Percentiles rank a stretch among this genome's conserved stretches.
Conservation (phyloP, 2,797 vertebrate species). For the Ispidina lecontei region DNA sequence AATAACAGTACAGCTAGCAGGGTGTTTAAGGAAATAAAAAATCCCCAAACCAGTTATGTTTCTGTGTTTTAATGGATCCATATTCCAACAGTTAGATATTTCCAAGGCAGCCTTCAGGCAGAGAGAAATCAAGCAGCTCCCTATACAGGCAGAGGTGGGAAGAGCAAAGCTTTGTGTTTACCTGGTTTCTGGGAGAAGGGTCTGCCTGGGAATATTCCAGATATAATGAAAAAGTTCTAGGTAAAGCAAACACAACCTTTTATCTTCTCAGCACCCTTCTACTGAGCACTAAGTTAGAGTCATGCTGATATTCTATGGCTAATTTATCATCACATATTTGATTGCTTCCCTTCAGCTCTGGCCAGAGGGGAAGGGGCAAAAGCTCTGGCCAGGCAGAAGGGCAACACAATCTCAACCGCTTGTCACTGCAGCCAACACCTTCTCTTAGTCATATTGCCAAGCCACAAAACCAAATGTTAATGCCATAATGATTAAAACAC, state of each 20-base stretch:
- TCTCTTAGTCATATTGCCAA: neutral
- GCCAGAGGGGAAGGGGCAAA: neutral
- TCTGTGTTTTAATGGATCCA: neutral
- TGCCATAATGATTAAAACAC: neutral
- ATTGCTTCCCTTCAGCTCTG: neutral
- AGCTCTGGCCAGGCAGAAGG: neutral
- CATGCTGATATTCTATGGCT: neutral
- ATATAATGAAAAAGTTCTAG: neutral
- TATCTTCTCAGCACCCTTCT: neutral
- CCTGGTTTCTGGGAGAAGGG: neutral
- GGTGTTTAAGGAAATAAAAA: neutral
- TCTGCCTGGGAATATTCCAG: neutral
- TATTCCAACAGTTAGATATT: neutral
- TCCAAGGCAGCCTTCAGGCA: neutral
- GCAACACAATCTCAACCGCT: neutral
- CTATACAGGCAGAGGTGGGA: neutral
- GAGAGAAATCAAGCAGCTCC: neutral
- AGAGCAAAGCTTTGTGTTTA: neutral
- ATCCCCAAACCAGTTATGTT: neutral
- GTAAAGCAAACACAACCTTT: neutral
- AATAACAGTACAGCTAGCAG: neutral
- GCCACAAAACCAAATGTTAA: neutral
- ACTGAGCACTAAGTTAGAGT: neutral
- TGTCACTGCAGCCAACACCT: neutral
- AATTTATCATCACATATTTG: neutral